Evolutionary conservation across 2,888 invertebrate species (phyloP).

Genomic region (Acrocyrtus sp.): DNA sequence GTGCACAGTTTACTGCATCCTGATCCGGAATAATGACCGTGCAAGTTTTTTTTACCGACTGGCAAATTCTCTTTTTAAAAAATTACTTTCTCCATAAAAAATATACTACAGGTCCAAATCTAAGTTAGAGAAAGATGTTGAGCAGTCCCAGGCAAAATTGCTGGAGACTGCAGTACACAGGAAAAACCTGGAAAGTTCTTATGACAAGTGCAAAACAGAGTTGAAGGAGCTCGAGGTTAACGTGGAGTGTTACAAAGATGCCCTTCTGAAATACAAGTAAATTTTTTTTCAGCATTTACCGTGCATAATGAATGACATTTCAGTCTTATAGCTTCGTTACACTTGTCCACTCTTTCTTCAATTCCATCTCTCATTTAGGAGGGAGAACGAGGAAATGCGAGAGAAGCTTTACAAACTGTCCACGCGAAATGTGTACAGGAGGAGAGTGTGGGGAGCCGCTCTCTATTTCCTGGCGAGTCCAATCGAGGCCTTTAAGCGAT

Average conservation of each 20-base stretch:
- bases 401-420: conserved; percentile 35
- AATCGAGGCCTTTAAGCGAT: conserved; percentile 32
- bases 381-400: conserved; percentile 35
- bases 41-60: no score
- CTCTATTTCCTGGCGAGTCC: conserved; percentile 44
- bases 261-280: conserved; percentile 25
- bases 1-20: no score
- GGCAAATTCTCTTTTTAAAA: not conserved
- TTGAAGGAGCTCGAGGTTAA: conserved; percentile 37
- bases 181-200: conserved; percentile 22
- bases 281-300: not conserved
- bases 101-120: conserved; percentile 20
- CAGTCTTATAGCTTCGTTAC: not conserved
- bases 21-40: no score
- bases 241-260: conserved; percentile 28
- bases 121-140: conserved; percentile 27
- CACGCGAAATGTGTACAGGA: conserved; percentile 30
- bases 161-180: conserved; percentile 9
- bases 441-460: conserved; percentile 38
- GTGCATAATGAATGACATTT: not conserved
- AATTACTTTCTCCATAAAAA: conserved; percentile 1
- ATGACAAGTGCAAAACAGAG: conserved; percentile 27
- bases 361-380: conserved; percentile 1
- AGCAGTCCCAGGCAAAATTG: conserved; percentile 20
- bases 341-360: not conserved